Evolutionary conservation across 2,888 invertebrate genomes (phyloP).

Genomic region (Latrodectus hesperus): DNA sequence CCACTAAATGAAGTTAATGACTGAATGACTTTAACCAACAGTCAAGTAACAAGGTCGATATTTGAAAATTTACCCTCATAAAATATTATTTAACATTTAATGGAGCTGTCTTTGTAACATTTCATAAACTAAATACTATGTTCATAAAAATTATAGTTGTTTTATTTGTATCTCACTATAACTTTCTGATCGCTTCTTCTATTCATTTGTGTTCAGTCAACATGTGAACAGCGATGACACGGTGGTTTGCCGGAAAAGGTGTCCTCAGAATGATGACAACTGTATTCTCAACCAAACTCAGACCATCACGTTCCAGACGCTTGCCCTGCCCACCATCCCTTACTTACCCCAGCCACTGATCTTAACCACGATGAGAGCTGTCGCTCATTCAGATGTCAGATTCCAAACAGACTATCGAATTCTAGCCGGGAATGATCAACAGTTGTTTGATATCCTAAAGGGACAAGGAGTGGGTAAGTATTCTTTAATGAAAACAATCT

Average conservation of each 20-base stretch:
- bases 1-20: too few species aligned
- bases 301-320: constrained; percentile 51
- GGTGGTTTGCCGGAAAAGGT: constrained; percentile 48
- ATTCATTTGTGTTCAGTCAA: neutral
- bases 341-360: constrained; percentile 46
- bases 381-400: constrained; percentile 1
- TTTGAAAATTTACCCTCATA: too few species aligned
- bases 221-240: constrained; percentile 34
- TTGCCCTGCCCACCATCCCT: constrained; percentile 48
- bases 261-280: constrained; percentile 28
- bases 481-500: too few species aligned
- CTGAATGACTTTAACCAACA: too few species aligned
- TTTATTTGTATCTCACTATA: too few species aligned
- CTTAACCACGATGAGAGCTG: constrained; percentile 60
- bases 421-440: constrained; percentile 42
- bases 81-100: too few species aligned
- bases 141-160: too few species aligned
- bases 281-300: constrained; percentile 60
- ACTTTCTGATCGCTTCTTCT: too few species aligned
- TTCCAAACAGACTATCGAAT: constrained; percentile 47
- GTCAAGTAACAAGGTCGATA: too few species aligned
- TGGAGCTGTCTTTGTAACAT: too few species aligned
- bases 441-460: constrained; percentile 56
- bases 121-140: too few species aligned
- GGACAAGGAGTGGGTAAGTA: constrained; percentile 67